These are phyloP conservation scores for Ara ararauna DNA, from an alignment of 2,797 vertebrate genomes.

Conservation along the genomic window DNA sequence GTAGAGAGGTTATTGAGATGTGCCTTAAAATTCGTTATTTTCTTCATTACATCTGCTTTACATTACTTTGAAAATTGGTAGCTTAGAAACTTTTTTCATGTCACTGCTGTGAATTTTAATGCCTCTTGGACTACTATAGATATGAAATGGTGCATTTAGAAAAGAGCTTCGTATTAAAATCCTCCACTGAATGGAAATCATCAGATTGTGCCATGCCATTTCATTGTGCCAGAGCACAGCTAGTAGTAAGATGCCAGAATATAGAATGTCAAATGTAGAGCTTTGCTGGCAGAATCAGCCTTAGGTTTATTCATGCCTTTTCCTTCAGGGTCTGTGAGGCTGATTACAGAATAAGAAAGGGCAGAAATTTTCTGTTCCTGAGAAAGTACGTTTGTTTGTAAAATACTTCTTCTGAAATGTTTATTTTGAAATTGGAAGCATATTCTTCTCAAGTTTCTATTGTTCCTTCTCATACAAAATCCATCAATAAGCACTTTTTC, in stretches of 20 bases:
- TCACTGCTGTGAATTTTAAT: background rate
- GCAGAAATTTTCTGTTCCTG: background rate
- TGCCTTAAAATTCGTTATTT: background rate
- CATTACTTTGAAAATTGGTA: background rate
- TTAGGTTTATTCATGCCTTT: background rate
- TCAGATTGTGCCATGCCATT: background rate
- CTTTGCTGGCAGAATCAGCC: background rate
- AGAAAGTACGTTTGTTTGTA: background rate
- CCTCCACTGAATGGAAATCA: background rate
- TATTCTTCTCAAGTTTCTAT: background rate
- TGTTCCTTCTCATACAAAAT: background rate
- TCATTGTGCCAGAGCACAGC: background rate
- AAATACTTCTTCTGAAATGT: background rate
- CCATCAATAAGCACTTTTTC: background rate
- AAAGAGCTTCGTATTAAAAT: background rate
- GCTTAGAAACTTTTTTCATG: background rate
- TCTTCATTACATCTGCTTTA: background rate
- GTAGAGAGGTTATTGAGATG: background rate
- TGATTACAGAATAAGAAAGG: background rate
- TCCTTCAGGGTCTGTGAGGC: background rate
- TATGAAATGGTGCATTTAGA: background rate
- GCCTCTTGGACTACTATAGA: background rate
- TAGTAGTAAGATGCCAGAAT: background rate
- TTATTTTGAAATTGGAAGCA: background rate
- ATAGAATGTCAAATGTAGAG: background rate